These are phyloP conservation scores for Erpetoichthys calabaricus DNA, from an alignment of 2,797 vertebrate genomes.

Conservation along the genomic window DNA sequence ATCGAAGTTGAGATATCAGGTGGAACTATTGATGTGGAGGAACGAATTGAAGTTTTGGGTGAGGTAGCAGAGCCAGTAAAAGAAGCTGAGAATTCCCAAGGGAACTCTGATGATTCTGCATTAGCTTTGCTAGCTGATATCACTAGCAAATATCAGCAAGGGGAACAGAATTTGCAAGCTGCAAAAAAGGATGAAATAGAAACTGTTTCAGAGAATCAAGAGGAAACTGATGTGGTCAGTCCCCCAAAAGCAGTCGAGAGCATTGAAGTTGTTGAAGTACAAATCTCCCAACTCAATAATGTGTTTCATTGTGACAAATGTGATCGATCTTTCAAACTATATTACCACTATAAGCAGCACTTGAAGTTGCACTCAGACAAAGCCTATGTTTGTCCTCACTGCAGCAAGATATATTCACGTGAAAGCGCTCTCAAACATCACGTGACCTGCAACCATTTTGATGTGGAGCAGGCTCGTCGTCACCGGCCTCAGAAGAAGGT, in stretches of 20 bases:
- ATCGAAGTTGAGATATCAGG: conserved; percentile 80
- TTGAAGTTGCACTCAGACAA: conserved; percentile 84
- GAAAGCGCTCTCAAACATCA: conserved; percentile 91
- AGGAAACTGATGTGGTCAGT: conserved; percentile 47
- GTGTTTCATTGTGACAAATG: conserved; percentile 92
- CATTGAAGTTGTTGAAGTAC: conserved; percentile 89
- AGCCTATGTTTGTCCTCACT: conserved; percentile 77
- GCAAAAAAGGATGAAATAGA: conserved; percentile 27
- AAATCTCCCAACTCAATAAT: conserved; percentile 88
- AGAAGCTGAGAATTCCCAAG: conserved; percentile 49
- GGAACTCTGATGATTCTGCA: conserved; percentile 79
- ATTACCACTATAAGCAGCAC: conserved; percentile 97
- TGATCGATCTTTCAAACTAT: conserved; percentile 88
- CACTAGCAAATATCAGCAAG: conserved; percentile 94
- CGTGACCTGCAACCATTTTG: conserved; percentile 75
- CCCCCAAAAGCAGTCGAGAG: conserved; percentile 81
- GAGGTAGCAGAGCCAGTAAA: conserved; percentile 66
- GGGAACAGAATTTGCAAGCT: conserved; percentile 56
- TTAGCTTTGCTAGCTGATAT: conserved; percentile 90
- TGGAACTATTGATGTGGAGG: conserved; percentile 59
- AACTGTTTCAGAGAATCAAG: conserved; percentile 37
- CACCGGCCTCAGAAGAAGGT: conserved; percentile 86
- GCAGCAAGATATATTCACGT: conserved; percentile 82
- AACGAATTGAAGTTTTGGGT: conserved; percentile 49
- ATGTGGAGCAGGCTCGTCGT: conserved; percentile 69